These are phyloP conservation scores for Patiria pectinifera DNA, from an alignment of 53 echinoderm and acorn worm genomes.

Conservation along the genomic window DNA sequence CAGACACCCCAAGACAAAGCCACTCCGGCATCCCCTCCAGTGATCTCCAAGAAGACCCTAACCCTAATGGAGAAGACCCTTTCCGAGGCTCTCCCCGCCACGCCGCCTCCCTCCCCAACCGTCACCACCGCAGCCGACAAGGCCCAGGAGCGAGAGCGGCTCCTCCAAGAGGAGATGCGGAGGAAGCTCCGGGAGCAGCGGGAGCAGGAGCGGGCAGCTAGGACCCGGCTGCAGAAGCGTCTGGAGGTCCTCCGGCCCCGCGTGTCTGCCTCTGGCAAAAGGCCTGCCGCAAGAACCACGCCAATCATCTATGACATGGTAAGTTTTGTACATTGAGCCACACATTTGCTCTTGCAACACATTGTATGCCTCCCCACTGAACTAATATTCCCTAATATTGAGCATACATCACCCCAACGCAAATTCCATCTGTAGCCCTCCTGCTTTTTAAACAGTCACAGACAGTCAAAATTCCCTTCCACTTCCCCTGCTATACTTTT, in stretches of 20 bases:
- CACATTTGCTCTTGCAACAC: no score
- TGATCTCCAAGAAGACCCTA: neutral
- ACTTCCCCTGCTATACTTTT: no score
- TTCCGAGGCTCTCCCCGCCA: slow-evolving; percentile 61
- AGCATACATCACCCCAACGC: no score
- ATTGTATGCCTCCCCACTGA: no score
- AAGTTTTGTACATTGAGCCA: neutral
- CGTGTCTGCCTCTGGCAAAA: slow-evolving; percentile 69
- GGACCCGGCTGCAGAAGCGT: slow-evolving; percentile 79
- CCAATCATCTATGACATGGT: slow-evolving; percentile 90
- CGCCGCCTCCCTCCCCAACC: slow-evolving; percentile 77
- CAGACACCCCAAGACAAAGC: neutral
- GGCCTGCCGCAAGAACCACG: slow-evolving; percentile 66
- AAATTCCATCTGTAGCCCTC: no score
- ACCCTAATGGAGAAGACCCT: neutral
- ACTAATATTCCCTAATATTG: no score
- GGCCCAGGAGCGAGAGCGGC: slow-evolving; percentile 41
- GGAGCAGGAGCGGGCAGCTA: slow-evolving; percentile 82
- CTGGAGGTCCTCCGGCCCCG: slow-evolving; percentile 75
- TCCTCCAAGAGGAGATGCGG: slow-evolving; percentile 57
- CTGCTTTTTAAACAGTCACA: no score
- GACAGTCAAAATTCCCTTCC: no score
- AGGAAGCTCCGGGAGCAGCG: slow-evolving; percentile 79
- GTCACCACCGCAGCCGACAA: slow-evolving; percentile 1
- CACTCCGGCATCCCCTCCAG: neutral